Base-by-base conservation (phyloP, 2,797 vertebrate genomes). In the Anas bernieri region DNA sequence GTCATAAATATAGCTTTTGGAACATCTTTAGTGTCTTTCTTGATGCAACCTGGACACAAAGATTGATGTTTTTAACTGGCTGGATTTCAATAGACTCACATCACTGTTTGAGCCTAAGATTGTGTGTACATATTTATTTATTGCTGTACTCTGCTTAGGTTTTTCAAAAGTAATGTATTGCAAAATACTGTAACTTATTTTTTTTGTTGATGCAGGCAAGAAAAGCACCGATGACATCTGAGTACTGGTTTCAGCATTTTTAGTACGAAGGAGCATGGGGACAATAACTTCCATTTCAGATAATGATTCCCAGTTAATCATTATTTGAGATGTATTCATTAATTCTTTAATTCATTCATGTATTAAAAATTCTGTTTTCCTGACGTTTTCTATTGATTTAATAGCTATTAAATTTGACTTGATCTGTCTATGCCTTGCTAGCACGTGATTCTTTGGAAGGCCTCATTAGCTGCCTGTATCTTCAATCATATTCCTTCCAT, bases 21-120 rank as follows among this genome's bases (percentile, higher is more conserved):
- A 96, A 97, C 94, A 96, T 97, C 98, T 98, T 96, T 95, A 96
- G 98, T 98, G 97, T 97, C 91, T 97, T 92, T 97, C 48, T 91
- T 89, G 97, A 96, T 97, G 91, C 92, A 95, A 91, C 97, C 94
- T 98, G 97, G 97, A 96, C 96, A 96, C 96, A 95, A 85, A 95
- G 91, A 94, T 97, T 98, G 94, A 94, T 97, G 84, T 96, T 97
- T 98, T 97, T 97, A 98, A 97, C 96, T 97, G 97, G 95, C 96
- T 97, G 52, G 92, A 96, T 98, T 97, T 98, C 98, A 98, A 66
- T 81, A 94, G 97, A 93, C 96, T 96, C 96, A 92, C 91, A 85
- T 96, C 76, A 70, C 61, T 93, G 6, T 82, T 95, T 87, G 68
- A 86, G 61, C 46, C 35, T 46, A 79, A 90, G 52, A 86, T 52